phyloP scores from a whole-genome alignment of 2,888 invertebrate species.

The Axea sp. region DNA sequence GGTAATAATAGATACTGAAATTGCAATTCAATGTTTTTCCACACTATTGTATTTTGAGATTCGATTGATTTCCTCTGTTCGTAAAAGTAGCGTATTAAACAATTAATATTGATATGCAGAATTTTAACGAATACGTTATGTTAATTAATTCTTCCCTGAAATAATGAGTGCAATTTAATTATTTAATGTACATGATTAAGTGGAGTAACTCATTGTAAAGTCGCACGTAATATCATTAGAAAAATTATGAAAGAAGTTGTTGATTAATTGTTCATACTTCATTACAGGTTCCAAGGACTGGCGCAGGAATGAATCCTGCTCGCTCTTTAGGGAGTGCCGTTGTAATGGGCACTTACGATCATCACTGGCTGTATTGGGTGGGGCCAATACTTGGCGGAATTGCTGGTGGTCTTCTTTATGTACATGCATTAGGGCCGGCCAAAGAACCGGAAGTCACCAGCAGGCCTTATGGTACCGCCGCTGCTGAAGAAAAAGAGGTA shows the following conservation, averaged over 20 bases:
- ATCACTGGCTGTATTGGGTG: conserved; percentile 96
- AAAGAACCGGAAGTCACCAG: conserved; percentile 71
- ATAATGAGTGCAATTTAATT: no score
- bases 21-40: conserved; percentile 34
- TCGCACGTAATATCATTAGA: conserved; percentile 4
- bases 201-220: conserved; percentile 6
- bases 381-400: conserved; percentile 91
- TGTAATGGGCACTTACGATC: conserved; percentile 85
- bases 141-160: no score
- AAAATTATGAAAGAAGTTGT: conserved; percentile 13
- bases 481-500: conserved; percentile 79
- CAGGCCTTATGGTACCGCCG: conserved; percentile 77
- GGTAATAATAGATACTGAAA: conserved; percentile 41
- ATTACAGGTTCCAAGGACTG: conserved; percentile 83
- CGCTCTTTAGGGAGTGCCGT: conserved; percentile 93
- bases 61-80: not conserved
- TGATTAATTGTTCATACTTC: conserved; percentile 35
- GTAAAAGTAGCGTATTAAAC: no score
- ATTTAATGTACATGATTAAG: conserved; percentile 8
- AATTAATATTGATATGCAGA: no score
- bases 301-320: conserved; percentile 96
- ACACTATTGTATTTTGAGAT: conserved; percentile 20
- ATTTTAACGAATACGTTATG: no score
- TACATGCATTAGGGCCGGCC: conserved; percentile 80
- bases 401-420: conserved; percentile 88